These are phyloP conservation scores for Bilobella aurantiaca DNA, from an alignment of 1,140 invertebrate genomes.

Conservation along the genomic window DNA sequence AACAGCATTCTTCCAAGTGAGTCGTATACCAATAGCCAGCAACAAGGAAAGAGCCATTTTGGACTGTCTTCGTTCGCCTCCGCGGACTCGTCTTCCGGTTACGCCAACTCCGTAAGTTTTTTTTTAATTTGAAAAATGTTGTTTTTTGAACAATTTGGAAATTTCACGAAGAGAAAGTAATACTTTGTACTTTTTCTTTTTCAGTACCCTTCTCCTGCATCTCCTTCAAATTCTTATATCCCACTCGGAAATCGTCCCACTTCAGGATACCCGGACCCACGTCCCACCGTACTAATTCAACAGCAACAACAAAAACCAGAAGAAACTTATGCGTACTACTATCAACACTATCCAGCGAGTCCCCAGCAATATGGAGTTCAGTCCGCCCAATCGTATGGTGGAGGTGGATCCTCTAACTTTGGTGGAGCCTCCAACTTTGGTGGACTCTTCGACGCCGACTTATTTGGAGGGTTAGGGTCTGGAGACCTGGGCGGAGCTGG, in stretches of 20 bases:
- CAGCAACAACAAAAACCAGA: not conserved
- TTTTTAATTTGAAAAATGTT: not conserved
- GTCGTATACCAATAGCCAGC: conserved; percentile 1
- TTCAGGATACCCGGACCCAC: not conserved
- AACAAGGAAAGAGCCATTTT: not conserved
- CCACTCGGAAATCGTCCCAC: conserved; percentile 1
- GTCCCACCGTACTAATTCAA: not conserved
- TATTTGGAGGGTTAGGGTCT: conserved; percentile 10
- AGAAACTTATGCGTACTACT: conserved; percentile 26
- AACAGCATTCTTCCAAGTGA: not conserved
- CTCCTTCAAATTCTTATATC: not conserved
- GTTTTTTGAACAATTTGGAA: too few relatives aligned
- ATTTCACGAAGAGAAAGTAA: too few relatives aligned
- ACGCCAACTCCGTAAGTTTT: not conserved
- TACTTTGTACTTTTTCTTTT: not conserved
- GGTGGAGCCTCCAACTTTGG: conserved; percentile 10
- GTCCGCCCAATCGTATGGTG: not conserved
- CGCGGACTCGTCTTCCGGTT: not conserved
- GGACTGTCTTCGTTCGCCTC: not conserved
- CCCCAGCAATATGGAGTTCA: not conserved
- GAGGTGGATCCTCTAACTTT: conserved; percentile 4
- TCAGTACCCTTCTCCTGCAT: not conserved
- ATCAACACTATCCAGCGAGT: conserved; percentile 24
- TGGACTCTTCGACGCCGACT: conserved; percentile 9
- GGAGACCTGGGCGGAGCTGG: conserved; percentile 10